Conservation (phyloP, 2,113 vertebrate species). For the Danio rerio region DNA sequence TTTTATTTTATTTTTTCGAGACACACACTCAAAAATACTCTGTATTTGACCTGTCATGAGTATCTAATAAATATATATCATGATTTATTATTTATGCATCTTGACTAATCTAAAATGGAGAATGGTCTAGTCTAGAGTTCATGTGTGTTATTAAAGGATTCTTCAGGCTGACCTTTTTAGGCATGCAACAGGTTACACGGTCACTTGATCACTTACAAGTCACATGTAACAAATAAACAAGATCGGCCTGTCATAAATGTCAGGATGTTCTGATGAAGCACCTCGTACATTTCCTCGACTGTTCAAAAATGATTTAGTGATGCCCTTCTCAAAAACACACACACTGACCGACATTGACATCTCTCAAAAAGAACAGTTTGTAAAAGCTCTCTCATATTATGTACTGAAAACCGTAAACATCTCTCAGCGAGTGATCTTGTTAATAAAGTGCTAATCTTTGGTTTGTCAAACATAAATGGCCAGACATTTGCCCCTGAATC, state of each 20-base stretch:
- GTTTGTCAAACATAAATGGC: conserved; percentile 27
- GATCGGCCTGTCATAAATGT: conserved; percentile 52
- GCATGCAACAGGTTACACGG: conserved; percentile 60
- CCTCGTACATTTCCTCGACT: neutral
- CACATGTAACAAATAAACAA: conserved; percentile 66
- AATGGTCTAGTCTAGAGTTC: neutral
- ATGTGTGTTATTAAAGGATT: conserved; percentile 56
- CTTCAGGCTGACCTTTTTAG: conserved; percentile 42
- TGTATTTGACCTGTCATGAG: conserved; percentile 31
- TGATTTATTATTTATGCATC: conserved; percentile 51
- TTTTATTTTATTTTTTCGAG: no score
- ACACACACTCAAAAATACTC: neutral
- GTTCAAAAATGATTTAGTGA: neutral
- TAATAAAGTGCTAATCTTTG: conserved; percentile 49
- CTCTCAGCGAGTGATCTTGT: neutral
- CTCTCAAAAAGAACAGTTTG: neutral
- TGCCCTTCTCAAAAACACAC: neutral
- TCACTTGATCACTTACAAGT: conserved; percentile 60
- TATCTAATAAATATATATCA: conserved; percentile 50
- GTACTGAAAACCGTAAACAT: neutral
- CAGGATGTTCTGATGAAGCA: conserved; percentile 65
- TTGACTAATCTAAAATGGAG: conserved; percentile 35
- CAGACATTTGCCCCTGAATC: conserved; percentile 44
- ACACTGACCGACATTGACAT: no score
- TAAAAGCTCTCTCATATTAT: neutral